Base-by-base conservation (phyloP, 2,113 vertebrate genomes). In the Triplophysa tibetana region DNA sequence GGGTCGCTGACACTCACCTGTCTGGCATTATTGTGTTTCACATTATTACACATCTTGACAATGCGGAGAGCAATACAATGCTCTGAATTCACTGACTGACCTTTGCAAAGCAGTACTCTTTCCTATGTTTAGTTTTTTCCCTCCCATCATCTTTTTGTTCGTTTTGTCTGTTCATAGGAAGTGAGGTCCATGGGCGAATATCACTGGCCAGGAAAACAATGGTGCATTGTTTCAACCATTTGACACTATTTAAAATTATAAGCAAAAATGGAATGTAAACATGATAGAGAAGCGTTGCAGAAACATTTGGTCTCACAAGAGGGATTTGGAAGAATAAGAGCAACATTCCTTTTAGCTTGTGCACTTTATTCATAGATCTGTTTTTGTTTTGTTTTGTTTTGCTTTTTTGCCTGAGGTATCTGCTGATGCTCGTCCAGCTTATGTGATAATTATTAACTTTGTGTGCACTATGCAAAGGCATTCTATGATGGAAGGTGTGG, bases 381-480 rank as follows among this genome's bases (percentile, higher is more conserved):
- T 10, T 19, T 56, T 23, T 16, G n/a, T 21, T 33, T 38, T 17
- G 33, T 62, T 45, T 12, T 75, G 24, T 33, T 16, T 7, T 2
- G 33, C 8, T 61, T 78, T 67, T 67, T 54, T 61, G 75, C 62
- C 21, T 50, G 26, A 79, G 43, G 56, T 43, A 74, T 82, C 52
- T 50, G 12, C 33, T 2, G 41, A 45, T 12, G 16, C 50, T 58
- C 52, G 45, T 38, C 50, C 21, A 63, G 33, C 64, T 63, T 67
- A 56, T 61, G 24, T 43, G 14, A 5, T 81, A 61, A 66, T 69
- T 84, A 45, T 64, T 50, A 81, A 74, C 45, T 13, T 13, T 80
- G 8, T 43, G 52, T 68, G 58, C 48, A 29, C 23, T 54, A 24
- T 79, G 48, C 62, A 58, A 75, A 45, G 52, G 23, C 75, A 48